Base-by-base conservation (phyloP, 2,888 invertebrate genomes). In the Stenchaetothrips biformis region DNA sequence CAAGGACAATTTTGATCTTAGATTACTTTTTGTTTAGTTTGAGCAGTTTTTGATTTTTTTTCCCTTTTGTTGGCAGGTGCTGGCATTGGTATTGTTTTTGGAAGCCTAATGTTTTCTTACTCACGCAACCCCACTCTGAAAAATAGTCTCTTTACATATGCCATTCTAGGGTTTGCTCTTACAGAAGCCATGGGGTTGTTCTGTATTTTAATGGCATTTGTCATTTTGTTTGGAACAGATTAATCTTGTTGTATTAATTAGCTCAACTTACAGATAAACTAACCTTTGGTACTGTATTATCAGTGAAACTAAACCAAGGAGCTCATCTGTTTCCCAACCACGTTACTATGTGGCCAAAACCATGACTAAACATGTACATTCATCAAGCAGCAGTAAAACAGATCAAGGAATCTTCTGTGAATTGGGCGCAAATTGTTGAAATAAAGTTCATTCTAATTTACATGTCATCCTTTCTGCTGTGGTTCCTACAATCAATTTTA, bases 41-140 rank as follows among this genome's bases (percentile, higher is more conserved):
- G 21, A 21, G 6, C 18, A 4, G 6, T 59, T 16, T 59, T 18
- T 13, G 13, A 18, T 6, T 59, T 18, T 59, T 6, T 53, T 53
- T 53, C 0, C 53, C 1, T 13, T 53, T 13, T 53, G 8, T 18
- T 53, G 13, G 13, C 25, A 74, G 67, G 67, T 74, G 67, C 67
- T 74, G 67, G 67, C 7, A 74, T 74, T 74, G 67, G 67, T 1
- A 74, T 74, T 25, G 67, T 74, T 11, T 74, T 74, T 74, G 67
- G 21, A 21, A 74, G 67, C 25, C 25, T 74, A 21, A 74, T 74
- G 25, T 74, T 74, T 74, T 74, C 67, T 21, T 74, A 74, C 25
- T 25, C 67, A 9, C 67, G 67, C 25, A 74, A 74, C 25, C 67
- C 67, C 0, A 74, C 25, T 25, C 25, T 74, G 0, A 74, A 74